A percentile compares a stretch with the other conserved stretches of the same genome.
phyloP scores from a whole-genome alignment of 2,113 vertebrate species.

The Xiphophorus maculatus region DNA sequence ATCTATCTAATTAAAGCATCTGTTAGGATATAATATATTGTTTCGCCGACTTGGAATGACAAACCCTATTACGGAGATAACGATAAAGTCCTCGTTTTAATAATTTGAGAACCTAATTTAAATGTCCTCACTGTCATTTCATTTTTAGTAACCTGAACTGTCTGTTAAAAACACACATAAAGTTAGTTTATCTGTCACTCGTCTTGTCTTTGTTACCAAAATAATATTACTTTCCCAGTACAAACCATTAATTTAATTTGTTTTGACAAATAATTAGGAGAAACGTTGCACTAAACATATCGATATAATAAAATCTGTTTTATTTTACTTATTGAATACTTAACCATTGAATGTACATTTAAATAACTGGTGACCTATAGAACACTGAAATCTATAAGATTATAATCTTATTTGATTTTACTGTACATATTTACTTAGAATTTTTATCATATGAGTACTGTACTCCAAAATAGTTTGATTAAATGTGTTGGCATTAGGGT shows the following conservation, averaged over 20 bases:
- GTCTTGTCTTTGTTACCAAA: neutral
- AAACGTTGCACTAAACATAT: too few relatives aligned
- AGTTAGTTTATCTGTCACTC: neutral
- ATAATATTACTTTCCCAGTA: neutral
- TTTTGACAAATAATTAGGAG: too few relatives aligned
- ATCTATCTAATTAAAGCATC: neutral
- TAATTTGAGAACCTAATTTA: too few relatives aligned
- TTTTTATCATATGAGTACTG: too few relatives aligned
- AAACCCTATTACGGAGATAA: neutral
- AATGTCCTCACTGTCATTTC: too few relatives aligned
- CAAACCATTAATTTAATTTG: neutral
- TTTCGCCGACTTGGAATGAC: neutral
- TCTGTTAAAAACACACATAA: too few relatives aligned
- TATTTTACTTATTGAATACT: too few relatives aligned
- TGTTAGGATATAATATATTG: neutral
- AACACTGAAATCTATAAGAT: neutral
- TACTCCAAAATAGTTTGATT: neutral
- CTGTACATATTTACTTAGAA: too few relatives aligned
- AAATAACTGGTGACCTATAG: neutral
- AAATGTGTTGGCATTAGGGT: neutral
- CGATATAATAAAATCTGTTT: too few relatives aligned
- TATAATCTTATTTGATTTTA: too few relatives aligned
- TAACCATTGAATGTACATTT: neutral
- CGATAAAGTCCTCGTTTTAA: too few relatives aligned
- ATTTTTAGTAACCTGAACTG: too few relatives aligned